Base-by-base conservation (phyloP, 1,140 invertebrate species). In the Fopius arisanus region DNA sequence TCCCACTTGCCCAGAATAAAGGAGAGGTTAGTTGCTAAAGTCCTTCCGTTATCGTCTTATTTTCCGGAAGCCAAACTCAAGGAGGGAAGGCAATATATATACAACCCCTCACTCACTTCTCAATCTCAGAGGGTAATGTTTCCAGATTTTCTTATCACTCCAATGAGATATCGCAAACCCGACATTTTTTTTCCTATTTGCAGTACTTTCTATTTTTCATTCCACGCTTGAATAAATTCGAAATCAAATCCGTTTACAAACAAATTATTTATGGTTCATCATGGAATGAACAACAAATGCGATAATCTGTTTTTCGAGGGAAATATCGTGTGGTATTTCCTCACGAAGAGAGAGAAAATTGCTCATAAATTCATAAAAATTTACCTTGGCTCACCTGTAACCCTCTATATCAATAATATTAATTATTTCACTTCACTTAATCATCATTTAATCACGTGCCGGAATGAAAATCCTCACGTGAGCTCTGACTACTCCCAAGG, bases 31-130 rank as follows among this genome's bases (percentile, higher is more conserved):
- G 65, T 19, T 48, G 40, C 54, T 59, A 59, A 59, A 59, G 54
- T 59, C 59, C 59, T 62, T 62, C 59, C 62, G 41, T 65, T 71
- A 70, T 70, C 68, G 68, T 51, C 68, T 70, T 70, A 70, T 70
- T 70, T 70, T 37, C 48, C 41, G 41, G 33, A 31, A 70, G 26
- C 48, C 21, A 10, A 41, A 51, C 19, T n/a, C 4, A 33, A 28
- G 21, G n/a, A 29, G 29, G 67, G 43, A 31, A 59, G 68, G 51
- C n/a, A 37, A 70, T 31, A 51, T n/a, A 21, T 70, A 59, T 51
- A 59, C 51, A 37, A 59, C 43, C 31, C 31, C 68, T 70, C 33
- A 67, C 65, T 67, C 65, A 40, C 65, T 40, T 40, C 65, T 67
- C 33, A 29, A 48, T 54, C 19, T 70, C 9, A 9, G 43, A 16